These are phyloP conservation scores for Brachionus rubens DNA, from an alignment of 1,140 invertebrate genomes.

Conservation along the genomic window DNA sequence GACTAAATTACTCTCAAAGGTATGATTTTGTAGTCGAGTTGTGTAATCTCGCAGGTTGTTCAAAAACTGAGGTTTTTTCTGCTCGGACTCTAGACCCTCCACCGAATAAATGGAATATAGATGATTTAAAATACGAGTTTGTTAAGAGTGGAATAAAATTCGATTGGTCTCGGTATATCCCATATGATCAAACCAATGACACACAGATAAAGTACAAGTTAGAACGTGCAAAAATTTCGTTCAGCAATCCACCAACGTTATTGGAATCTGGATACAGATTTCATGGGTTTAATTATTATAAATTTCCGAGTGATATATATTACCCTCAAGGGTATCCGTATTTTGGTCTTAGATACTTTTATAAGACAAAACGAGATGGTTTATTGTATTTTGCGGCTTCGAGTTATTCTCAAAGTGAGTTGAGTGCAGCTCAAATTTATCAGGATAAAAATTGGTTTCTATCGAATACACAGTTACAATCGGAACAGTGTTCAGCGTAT, in stretches of 20 bases:
- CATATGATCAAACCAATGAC: not conserved
- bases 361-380: not conserved
- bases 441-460: conserved; percentile 1
- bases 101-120: conserved; percentile 1
- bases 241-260: not conserved
- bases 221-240: not conserved
- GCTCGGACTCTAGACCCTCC: conserved; percentile 50
- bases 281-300: conserved; percentile 41
- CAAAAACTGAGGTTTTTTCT: conserved; percentile 52
- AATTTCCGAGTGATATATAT: not conserved
- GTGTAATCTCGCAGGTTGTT: conserved; percentile 57
- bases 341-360: conserved; percentile 5
- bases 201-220: not conserved
- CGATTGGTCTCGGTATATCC: not conserved
- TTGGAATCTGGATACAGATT: conserved; percentile 6
- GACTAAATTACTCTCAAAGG: conserved; percentile 52
- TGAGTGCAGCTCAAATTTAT: not conserved
- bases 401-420: conserved; percentile 32
- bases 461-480: conserved; percentile 4
- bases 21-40: conserved; percentile 53
- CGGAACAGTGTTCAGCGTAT: conserved; percentile 23
- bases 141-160: not conserved
- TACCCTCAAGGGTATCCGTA: conserved; percentile 30
- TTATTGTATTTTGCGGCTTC: conserved; percentile 33
- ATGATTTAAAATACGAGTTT: not conserved